Conservation (phyloP, 2,797 vertebrate genomes). For the Tamandua tetradactyla region DNA sequence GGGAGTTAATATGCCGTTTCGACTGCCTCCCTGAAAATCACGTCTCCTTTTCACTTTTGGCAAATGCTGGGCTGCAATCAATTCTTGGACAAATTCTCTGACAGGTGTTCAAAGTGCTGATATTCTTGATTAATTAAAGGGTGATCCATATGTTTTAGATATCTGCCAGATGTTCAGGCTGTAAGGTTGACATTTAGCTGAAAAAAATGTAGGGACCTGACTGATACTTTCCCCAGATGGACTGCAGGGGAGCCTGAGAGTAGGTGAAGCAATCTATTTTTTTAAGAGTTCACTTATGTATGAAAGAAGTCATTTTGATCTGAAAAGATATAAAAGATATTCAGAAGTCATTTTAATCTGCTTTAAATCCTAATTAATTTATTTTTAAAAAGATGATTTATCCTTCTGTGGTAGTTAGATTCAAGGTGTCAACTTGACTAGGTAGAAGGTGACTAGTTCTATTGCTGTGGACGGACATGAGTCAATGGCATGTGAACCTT, state of each 20-base stretch:
- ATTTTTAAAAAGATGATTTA: conserved; percentile 1
- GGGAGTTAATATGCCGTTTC: background rate
- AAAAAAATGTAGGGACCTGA: background rate
- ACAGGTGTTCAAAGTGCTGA: conserved; percentile 55
- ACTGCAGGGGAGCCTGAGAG: background rate
- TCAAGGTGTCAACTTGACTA: too few species aligned
- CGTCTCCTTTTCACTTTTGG: conserved; percentile 14
- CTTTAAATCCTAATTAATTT: background rate
- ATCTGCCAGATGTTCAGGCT: conserved; percentile 47
- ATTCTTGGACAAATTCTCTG: conserved; percentile 53
- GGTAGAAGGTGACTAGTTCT: too few species aligned
- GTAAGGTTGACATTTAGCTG: conserved; percentile 12
- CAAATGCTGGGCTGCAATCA: conserved; percentile 49
- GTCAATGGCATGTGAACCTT: too few species aligned
- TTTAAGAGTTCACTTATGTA: background rate
- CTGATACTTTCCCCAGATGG: conserved; percentile 42
- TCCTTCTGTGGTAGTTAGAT: too few species aligned
- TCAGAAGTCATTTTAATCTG: conserved; percentile 43
- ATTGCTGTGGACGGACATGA: too few species aligned
- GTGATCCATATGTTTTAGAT: background rate
- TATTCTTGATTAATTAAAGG: conserved; percentile 55
- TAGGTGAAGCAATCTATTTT: background rate
- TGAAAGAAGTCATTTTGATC: background rate
- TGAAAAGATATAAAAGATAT: background rate
- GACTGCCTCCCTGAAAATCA: background rate